These are phyloP conservation scores for Triplophysa siluroides DNA, from an alignment of 2,113 vertebrate species.

Conservation along the genomic window DNA sequence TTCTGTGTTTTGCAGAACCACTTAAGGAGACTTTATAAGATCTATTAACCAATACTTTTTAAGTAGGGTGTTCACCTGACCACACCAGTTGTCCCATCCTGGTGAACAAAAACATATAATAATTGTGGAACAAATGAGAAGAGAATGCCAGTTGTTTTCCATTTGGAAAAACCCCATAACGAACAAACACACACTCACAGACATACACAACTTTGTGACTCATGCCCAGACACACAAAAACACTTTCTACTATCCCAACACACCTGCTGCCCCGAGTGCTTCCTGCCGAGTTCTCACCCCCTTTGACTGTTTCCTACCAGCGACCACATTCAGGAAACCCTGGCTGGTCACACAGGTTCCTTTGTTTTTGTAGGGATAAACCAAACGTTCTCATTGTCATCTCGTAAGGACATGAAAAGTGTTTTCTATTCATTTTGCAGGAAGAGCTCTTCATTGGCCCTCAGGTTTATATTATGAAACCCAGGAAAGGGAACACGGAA, in stretches of 20 bases:
- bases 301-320: constrained; percentile 61
- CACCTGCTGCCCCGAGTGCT: constrained; percentile 36
- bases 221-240: constrained; percentile 30
- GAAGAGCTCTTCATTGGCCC: constrained; percentile 55
- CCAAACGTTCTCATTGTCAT: constrained; percentile 64
- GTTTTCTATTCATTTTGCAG: constrained; percentile 61
- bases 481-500: constrained; percentile 56
- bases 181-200: constrained; percentile 7
- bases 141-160: constrained; percentile 63
- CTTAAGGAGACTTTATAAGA: background rate
- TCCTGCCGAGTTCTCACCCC: constrained; percentile 60
- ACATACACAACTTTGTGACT: constrained; percentile 52
- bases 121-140: constrained; percentile 41
- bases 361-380: constrained; percentile 63
- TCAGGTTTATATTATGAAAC: constrained; percentile 56
- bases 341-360: constrained; percentile 59
- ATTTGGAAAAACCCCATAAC: constrained; percentile 19
- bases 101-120: background rate
- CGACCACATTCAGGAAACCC: constrained; percentile 69
- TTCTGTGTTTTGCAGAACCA: background rate
- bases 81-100: background rate
- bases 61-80: constrained; percentile 12
- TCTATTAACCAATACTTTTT: background rate
- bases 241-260: constrained; percentile 23
- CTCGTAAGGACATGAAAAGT: constrained; percentile 55